Evolutionary conservation across 2,888 invertebrate species (phyloP), one percentile per base, ranked within the genome.

Genomic region (Epistrophe eligans): DNA sequence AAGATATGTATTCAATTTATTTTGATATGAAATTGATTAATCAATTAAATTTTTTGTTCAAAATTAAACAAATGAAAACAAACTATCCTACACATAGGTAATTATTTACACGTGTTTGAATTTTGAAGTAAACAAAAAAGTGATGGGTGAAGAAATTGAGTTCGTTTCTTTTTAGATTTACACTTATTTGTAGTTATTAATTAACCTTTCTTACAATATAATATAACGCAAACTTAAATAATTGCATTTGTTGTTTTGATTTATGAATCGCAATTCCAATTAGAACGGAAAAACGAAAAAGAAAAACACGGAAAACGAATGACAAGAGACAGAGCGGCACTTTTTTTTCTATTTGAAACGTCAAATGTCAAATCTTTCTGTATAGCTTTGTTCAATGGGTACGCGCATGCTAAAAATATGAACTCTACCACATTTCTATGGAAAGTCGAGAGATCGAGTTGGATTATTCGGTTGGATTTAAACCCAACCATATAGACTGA

Each of bases 201-300:
- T 60, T 24, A 15, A 24, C 11, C 0, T 43, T 40, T 40, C 62
- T 40, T 62, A 62, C 62, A 24, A 62, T 40, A 43, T 15, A 62
- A 15, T 40, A 9, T 8, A 40, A 7, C 15, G 62, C 62, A 40
- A 43, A 40, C 24, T 62, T 62, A 15, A 62, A 62, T 62, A 62
- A 24, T 24, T 43, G 17, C 62, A 62, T 62, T 62, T 40, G 62
- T 58, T 58, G 28, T 19, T 62, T 40, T 24, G 13, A 40, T 60
- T 40, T 19, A 11, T 40, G 13, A 35, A 35, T 35, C 35, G 9
- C 35, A 35, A 35, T 35, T 8, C 40, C 35, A 60, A 40, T 62
- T 4, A 38, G 38, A 38, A 60, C n/a, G n/a, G n/a, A n/a, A n/a
- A n/a, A n/a, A n/a, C n/a, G n/a, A n/a, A n/a, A n/a, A 60, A 11